Conservation (phyloP, 2,888 invertebrate genomes). For the Cecidostiba fungosa region DNA sequence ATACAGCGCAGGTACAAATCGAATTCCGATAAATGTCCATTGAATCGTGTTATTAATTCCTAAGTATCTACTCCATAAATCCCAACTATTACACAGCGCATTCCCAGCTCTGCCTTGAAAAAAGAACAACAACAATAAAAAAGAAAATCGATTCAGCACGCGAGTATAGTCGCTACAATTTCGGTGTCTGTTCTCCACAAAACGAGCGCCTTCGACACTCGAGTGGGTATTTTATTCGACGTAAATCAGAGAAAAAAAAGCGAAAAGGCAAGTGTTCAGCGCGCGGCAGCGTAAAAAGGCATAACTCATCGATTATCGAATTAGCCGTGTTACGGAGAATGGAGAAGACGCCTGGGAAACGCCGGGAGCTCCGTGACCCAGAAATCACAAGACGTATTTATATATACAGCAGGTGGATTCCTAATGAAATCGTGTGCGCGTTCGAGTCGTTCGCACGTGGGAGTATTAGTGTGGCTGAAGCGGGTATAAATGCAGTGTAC, state of each 20-base stretch:
- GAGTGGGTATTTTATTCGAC: conserved; percentile 49
- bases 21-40: not conserved
- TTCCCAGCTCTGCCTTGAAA: not conserved
- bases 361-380: conserved; percentile 48
- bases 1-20: not conserved
- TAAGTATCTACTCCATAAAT: not conserved
- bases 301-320: conserved; percentile 63
- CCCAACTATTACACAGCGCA: not conserved
- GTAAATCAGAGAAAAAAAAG: conserved; percentile 53
- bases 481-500: not conserved
- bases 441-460: conserved; percentile 76
- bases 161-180: not conserved
- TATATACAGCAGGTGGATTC: conserved; percentile 60
- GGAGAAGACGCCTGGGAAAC: conserved; percentile 63
- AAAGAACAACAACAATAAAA: not conserved
- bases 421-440: conserved; percentile 62
- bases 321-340: not conserved
- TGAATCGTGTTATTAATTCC: conserved; percentile 6
- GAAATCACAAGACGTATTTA: conserved; percentile 45
- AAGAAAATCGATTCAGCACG: conserved; percentile 18
- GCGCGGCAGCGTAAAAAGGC: conserved; percentile 58
- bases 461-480: conserved; percentile 66
- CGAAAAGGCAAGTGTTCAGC: conserved; percentile 52
- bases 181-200: not conserved
- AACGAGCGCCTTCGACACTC: conserved; percentile 4